A percentile compares a stretch with the other conserved stretches of the same genome.
These are phyloP conservation scores for Zaprionus inermis DNA, from an alignment of 1,140 invertebrate species.

Conservation along the genomic window DNA sequence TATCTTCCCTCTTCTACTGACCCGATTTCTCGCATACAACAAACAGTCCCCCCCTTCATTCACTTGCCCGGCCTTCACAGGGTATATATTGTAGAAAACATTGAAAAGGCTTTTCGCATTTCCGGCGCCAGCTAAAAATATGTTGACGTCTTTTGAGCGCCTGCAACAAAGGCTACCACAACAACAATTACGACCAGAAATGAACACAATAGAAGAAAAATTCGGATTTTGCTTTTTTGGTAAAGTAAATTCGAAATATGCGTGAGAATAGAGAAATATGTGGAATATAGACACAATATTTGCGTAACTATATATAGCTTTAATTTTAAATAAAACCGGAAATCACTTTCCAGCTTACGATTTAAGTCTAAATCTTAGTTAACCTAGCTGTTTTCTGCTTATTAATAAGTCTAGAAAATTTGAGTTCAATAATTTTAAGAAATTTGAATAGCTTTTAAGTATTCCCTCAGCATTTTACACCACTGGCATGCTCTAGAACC, in stretches of 20 bases:
- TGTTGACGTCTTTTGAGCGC: constrained; percentile 66
- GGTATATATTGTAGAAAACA: background rate
- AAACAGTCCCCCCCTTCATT: background rate
- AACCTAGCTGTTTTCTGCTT: background rate
- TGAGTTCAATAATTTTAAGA: background rate
- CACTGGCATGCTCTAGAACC: too few relatives aligned
- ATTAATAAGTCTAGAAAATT: background rate
- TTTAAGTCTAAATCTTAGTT: background rate
- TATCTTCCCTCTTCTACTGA: background rate
- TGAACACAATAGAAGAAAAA: constrained; percentile 9
- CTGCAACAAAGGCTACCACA: constrained; percentile 25
- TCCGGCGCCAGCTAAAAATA: constrained; percentile 79
- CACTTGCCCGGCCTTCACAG: background rate
- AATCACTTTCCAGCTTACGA: background rate
- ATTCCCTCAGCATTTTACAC: background rate
- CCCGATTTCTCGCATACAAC: background rate
- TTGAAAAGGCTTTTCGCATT: constrained; percentile 69
- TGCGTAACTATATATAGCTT: background rate
- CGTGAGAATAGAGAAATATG: background rate
- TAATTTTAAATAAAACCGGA: background rate
- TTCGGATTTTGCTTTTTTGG: constrained; percentile 14
- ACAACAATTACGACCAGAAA: constrained; percentile 6
- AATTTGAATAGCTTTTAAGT: background rate
- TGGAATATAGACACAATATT: background rate
- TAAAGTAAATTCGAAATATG: background rate